Percentiles rank a stretch among this genome's conserved stretches.
phyloP scores from a whole-genome alignment of 1,140 invertebrate species.

The Ladona fulva region DNA sequence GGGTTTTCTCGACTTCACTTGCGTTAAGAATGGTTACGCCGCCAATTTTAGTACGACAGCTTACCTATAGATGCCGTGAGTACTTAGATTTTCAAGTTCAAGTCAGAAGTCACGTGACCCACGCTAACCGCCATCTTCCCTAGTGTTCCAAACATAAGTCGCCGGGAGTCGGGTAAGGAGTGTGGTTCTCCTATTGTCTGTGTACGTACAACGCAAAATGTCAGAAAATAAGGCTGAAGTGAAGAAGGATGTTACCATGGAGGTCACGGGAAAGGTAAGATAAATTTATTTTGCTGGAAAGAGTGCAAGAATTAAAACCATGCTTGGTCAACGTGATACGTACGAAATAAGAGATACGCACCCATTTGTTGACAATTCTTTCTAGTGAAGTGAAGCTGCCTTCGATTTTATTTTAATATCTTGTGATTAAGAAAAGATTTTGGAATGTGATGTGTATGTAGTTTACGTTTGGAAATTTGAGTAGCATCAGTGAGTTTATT shows the following conservation, averaged over 20 bases:
- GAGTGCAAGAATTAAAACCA: background rate
- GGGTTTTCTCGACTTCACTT: no score
- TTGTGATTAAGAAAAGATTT: background rate
- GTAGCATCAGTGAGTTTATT: background rate
- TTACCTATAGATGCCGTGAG: background rate
- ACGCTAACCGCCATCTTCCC: conserved; percentile 1
- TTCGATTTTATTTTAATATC: background rate
- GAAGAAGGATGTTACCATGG: conserved; percentile 8
- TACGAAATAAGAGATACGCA: background rate
- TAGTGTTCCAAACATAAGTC: background rate
- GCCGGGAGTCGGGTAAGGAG: background rate
- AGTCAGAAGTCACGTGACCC: background rate
- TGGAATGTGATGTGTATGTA: background rate
- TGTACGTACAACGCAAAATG: background rate
- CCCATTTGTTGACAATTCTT: background rate
- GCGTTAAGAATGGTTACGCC: no score
- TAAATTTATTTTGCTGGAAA: background rate
- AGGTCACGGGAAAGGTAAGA: background rate
- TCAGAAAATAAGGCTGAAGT: background rate
- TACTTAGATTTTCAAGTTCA: background rate
- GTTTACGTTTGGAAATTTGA: background rate
- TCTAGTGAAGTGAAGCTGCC: background rate
- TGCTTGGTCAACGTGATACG: conserved; percentile 7
- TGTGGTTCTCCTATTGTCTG: background rate
- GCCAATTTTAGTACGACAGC: background rate